Conservation (phyloP, 2,797 vertebrate genomes). For the Fistularia tabacaria region DNA sequence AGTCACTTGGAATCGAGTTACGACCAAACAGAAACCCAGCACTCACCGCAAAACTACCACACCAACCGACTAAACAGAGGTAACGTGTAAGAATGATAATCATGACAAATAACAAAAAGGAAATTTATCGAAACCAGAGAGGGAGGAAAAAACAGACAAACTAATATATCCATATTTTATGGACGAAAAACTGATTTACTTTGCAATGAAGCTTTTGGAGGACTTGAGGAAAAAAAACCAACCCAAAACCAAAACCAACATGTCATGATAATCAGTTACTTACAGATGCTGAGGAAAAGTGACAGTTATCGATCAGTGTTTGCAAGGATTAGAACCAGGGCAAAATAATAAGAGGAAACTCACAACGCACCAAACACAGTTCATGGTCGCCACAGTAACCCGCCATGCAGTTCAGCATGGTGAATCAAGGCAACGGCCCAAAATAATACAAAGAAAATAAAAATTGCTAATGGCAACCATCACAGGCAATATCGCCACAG, state of each 20-base stretch:
- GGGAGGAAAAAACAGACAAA: conserved; percentile 50
- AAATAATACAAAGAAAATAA: conserved; percentile 65
- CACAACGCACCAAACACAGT: conserved; percentile 84
- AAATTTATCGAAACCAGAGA: conserved; percentile 49
- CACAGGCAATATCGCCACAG: conserved; percentile 84
- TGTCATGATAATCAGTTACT: conserved; percentile 78
- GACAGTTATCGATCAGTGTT: conserved; percentile 77
- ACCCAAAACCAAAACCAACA: conserved; percentile 11
- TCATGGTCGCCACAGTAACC: conserved; percentile 81
- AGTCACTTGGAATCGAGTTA: conserved; percentile 71
- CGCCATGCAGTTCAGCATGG: conserved; percentile 80
- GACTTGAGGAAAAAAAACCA: conserved; percentile 12
- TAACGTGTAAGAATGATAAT: conserved; percentile 78
- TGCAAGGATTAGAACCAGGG: conserved; percentile 72
- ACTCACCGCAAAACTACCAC: conserved; percentile 77
- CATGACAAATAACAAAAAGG: conserved; percentile 76
- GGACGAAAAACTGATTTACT: conserved; percentile 44
- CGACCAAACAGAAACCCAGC: conserved; percentile 70
- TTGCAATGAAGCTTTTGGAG: conserved; percentile 40
- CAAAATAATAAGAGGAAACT: conserved; percentile 77
- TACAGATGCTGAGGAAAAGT: conserved; percentile 72
- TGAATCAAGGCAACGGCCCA: conserved; percentile 80
- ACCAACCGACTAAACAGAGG: conserved; percentile 78
- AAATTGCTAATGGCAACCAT: conserved; percentile 81
- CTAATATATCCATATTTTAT: conserved; percentile 47